Conservation (phyloP, 2,888 invertebrate species). For the Drosophila maculinotata region DNA sequence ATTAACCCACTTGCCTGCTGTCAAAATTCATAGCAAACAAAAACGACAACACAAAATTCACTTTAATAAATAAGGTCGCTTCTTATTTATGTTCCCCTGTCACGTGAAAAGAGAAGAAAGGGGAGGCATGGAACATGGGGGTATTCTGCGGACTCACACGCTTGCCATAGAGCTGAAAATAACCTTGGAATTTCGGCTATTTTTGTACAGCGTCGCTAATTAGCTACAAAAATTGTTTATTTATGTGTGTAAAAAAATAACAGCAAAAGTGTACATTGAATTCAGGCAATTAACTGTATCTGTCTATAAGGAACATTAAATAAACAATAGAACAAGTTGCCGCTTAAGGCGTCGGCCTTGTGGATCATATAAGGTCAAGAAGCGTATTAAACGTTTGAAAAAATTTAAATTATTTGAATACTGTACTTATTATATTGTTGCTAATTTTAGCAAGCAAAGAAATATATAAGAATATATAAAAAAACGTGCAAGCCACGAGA, state of each 20-base stretch:
- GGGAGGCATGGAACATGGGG: neutral
- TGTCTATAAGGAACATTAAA: neutral
- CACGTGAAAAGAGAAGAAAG: slow-evolving; percentile 16
- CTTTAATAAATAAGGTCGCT: slow-evolving; percentile 47
- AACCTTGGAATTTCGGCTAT: slow-evolving; percentile 58
- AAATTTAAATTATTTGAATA: slow-evolving; percentile 6
- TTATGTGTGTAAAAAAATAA: slow-evolving; percentile 7
- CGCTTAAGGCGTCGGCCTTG: slow-evolving; percentile 1
- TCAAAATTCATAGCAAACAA: slow-evolving; percentile 11
- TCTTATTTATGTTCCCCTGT: slow-evolving; percentile 46
- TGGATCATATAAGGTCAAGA: neutral
- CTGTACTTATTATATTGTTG: slow-evolving; percentile 10
- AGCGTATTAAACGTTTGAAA: neutral
- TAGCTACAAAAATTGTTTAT: slow-evolving; percentile 56
- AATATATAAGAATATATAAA: slow-evolving; percentile 4
- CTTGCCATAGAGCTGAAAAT: slow-evolving; percentile 34
- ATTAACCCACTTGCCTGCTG: slow-evolving; percentile 28
- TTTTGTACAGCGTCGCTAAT: slow-evolving; percentile 41
- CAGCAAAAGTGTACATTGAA: neutral
- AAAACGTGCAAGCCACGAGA: slow-evolving; percentile 72
- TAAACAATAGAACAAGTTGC: slow-evolving; percentile 8
- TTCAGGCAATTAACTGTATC: neutral
- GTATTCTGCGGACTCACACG: slow-evolving; percentile 28
- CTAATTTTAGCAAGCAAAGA: slow-evolving; percentile 33
- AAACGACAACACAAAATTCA: slow-evolving; percentile 12